Base-by-base conservation (phyloP, 2,888 invertebrate genomes). In the Stratiomys singularior region DNA sequence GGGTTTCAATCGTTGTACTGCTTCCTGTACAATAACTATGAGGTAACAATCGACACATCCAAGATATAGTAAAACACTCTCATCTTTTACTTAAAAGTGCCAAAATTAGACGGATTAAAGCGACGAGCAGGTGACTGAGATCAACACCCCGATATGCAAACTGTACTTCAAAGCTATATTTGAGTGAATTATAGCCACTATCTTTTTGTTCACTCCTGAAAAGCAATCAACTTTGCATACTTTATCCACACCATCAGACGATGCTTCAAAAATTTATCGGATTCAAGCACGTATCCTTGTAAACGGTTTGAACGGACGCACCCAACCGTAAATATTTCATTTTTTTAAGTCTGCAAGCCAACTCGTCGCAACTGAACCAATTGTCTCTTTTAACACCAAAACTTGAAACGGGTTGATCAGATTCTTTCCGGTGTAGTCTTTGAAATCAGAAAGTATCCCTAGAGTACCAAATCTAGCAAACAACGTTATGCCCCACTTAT, bases 111-210 rank as follows among this genome's bases (percentile, higher is more conserved):
- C 30, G 37, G 30, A 21, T 66, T 4, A 66, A 18, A 15, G 30
- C 66, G n/a, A 9, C 30, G 18, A 64, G 64, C 64, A 64, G 27
- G 30, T 64, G 28, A n/a, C 64, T 25, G 5, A 64, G n/a, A 15
- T 60, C 13, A 2, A 11, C n/a, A 13, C 27, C 15, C 52, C 52
- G 4, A 52, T 52, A 52, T 52, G 52, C 15, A 52, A 52, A 52
- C 15, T 9, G n/a, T 66, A 37, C n/a, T 15, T 18, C 4, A 11
- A 18, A 15, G 37, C 2, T 15, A 37, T 37, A 30, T 37, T 30
- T 66, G 30, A 37, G 15, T 9, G 66, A 27, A 9, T 18, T 27
- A 37, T 7, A 7, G 9, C 15, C n/a, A 66, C 27, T 1, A 37
- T 11, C 18, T 66, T 18, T 11, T 66, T 66, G 18, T 66, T 18